phyloP scores from a whole-genome alignment of 2,113 vertebrate genomes.

The Apteryx owenii region DNA sequence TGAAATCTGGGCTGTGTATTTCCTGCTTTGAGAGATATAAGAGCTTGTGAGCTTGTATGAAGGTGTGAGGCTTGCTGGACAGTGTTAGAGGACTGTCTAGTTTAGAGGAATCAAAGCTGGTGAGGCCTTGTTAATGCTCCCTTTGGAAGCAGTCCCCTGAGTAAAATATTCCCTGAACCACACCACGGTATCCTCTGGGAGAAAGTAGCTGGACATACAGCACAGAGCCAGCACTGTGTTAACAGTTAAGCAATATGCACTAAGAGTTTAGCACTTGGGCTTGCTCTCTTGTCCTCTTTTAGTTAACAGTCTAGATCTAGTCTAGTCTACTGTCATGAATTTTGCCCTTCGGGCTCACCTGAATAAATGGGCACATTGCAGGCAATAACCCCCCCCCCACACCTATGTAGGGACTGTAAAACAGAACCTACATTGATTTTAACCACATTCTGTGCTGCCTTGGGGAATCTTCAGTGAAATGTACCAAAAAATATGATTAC shows the following conservation, averaged over 20 bases:
- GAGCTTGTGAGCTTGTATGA: not conserved
- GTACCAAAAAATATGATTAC: not conserved
- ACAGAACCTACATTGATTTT: conserved; percentile 3
- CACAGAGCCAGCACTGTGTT: not conserved
- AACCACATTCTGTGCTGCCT: not conserved
- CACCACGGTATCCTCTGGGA: not conserved
- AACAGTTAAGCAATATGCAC: fast-evolving
- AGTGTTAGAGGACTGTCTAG: not conserved
- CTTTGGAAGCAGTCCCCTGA: not conserved
- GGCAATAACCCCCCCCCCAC: not conserved
- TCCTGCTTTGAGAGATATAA: not conserved
- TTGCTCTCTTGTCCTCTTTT: not conserved
- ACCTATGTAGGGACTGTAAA: not conserved
- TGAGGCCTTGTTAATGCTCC: not conserved
- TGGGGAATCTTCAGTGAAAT: conserved; percentile 1
- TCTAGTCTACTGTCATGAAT: not conserved
- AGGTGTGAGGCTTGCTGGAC: not conserved
- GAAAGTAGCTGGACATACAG: not conserved
- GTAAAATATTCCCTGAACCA: not conserved
- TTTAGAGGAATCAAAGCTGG: not conserved
- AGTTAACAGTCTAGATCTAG: not conserved
- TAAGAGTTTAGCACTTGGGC: not conserved
- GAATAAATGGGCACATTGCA: not conserved
- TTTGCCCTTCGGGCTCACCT: not conserved
- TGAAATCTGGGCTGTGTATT: not conserved